Conservation (phyloP, 2,797 vertebrate genomes). For the Hippocampus kuda region DNA sequence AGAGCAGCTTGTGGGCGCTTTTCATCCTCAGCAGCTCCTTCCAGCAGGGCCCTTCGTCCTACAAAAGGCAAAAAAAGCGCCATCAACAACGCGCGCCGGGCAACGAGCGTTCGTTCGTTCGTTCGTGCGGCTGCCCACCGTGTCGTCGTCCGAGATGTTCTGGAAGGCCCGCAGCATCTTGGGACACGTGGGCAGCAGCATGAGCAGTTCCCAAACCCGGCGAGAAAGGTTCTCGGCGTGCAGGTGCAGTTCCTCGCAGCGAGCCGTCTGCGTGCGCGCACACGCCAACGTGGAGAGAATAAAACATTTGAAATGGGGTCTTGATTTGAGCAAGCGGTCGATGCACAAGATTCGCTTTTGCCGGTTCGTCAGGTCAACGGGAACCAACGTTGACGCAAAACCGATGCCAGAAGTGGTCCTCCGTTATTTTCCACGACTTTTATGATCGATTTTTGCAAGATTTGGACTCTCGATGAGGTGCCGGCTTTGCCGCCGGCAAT, state of each 20-base stretch:
- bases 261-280: slow-evolving; percentile 70
- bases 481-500: no score
- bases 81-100: slow-evolving; percentile 2
- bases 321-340: no score
- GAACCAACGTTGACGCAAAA: no score
- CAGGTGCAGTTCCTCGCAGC: slow-evolving; percentile 95
- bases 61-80: neutral
- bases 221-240: slow-evolving; percentile 96
- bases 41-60: slow-evolving; percentile 90
- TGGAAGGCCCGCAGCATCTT: slow-evolving; percentile 99
- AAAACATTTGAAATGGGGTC: neutral
- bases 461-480: no score
- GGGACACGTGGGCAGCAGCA: slow-evolving; percentile 96
- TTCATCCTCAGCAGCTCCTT: slow-evolving; percentile 93
- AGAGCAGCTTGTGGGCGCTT: slow-evolving; percentile 94
- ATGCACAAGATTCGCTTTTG: no score
- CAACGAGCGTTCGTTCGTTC: neutral
- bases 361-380: no score
- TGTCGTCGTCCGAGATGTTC: slow-evolving; percentile 85
- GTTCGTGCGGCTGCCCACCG: slow-evolving; percentile 59
- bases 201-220: slow-evolving; percentile 94
- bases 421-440: no score
- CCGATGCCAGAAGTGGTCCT: no score
- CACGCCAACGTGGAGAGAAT: neutral
- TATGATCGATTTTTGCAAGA: no score